Evolutionary conservation across 2,888 invertebrate species (phyloP), one percentile per base, ranked within the genome.

Genomic region (Cephus sareptanus): DNA sequence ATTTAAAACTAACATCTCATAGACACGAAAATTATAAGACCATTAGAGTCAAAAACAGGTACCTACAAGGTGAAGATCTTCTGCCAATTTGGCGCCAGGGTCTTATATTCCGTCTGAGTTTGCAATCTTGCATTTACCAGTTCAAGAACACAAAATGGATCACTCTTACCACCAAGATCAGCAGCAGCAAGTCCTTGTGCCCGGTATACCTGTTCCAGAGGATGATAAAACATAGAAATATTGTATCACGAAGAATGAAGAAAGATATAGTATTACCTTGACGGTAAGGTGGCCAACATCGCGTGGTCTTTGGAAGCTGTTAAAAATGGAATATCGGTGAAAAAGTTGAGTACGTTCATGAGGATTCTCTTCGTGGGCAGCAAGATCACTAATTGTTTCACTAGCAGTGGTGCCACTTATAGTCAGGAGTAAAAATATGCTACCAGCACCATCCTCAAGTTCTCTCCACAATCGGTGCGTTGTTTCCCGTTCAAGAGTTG

Each of bases 51-150:
- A 9, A 56, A 23, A 56, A 2, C 40, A 56, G 56, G 35, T 79
- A 94, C 96, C 94, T 93, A 98, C 97, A 99, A 99, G 73, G 98
- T 98, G 91, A 99, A 99, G 84, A 99, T 97, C 92, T 99, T 99
- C 93, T 98, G 98, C 99, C 99, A 99, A 83, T 96, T 97, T 0
- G 99, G 99, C 77, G 96, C 94, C 34, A 99, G 92, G 0, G 99
- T 99, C 92, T 99, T 99, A 92, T 99, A 99, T 92, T 99, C 99
- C 0, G 99, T 99, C 91, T 99, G 98, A 0, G 99, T 99, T 92
- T 99, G 99, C 68, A 99, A 93, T 76, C 99, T 94, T 1, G 98
- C 95, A 90, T 99, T 99, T 23, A 98, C 97, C 82, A 99, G 93
- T 90, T 99, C 99, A 33, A 99, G 92, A 0, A 99, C 99, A 92